phyloP scores from a whole-genome alignment of 2,113 vertebrate genomes.

The Tautogolabrus adspersus region DNA sequence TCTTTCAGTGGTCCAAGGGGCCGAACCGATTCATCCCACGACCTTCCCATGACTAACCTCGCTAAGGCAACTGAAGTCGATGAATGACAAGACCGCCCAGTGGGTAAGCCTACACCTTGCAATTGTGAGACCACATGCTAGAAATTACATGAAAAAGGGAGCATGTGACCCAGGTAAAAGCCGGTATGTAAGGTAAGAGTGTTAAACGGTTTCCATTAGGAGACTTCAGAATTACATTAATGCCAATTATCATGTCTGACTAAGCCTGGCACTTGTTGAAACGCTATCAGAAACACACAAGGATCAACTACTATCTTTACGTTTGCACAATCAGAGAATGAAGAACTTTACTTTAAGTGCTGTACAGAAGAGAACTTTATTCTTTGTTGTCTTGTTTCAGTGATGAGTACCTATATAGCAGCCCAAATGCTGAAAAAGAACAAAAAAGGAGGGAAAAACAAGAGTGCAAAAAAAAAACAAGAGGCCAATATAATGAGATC shows the following conservation, averaged over 20 bases:
- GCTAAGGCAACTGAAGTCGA: conserved; percentile 29
- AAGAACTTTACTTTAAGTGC: background rate
- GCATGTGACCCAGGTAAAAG: conserved; percentile 18
- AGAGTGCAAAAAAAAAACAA: background rate
- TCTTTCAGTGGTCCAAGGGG: background rate
- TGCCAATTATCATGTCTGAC: background rate
- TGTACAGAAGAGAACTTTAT: conserved; percentile 12
- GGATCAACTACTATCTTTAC: no score
- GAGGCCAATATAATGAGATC: conserved; percentile 21
- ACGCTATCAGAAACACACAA: no score
- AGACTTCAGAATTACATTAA: background rate
- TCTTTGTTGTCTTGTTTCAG: conserved; percentile 22
- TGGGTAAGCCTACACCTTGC: conserved; percentile 6
- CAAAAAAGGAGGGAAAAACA: background rate
- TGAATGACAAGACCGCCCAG: conserved; percentile 13
- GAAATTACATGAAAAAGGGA: background rate
- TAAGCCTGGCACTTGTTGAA: background rate
- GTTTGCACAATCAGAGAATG: no score
- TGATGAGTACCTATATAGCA: conserved; percentile 35
- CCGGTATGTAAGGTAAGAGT: background rate
- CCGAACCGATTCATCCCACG: conserved; percentile 12
- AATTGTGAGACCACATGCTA: conserved; percentile 6
- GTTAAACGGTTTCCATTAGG: background rate
- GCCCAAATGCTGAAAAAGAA: conserved; percentile 7
- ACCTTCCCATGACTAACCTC: conserved; percentile 27